Evolutionary conservation across 1,140 invertebrate genomes (phyloP), one percentile per base, ranked within the genome.

Genomic region (Spodoptera litura): DNA sequence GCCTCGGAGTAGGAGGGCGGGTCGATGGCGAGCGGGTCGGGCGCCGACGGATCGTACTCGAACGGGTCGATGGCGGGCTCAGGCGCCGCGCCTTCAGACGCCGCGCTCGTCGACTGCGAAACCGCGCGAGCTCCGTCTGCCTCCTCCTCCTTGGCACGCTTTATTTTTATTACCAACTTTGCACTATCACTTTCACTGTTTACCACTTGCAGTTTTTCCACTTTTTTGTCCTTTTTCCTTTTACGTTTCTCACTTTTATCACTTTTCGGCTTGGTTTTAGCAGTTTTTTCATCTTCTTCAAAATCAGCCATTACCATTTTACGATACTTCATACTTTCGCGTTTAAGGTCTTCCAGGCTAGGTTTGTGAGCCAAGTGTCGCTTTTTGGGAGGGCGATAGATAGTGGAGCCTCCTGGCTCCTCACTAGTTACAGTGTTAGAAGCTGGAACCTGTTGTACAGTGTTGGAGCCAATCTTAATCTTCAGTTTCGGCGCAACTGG

Each of bases 301-400:
- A 98, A 98, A 85, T 97, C 97, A 10, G 97, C 97, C 96, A 97
- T 97, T 0, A 98, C 96, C 95, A 96, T 96, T 61, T 96, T 96
- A n/a, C 98, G 95, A 90, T 96, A 98, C 86, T 98, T 98, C 97
- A 98, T 98, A 81, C 97, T 98, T 82, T 98, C 97, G 6, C 97
- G 95, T 78, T 96, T 96, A 6, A 98, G 91, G 80, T 98, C 97
- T 89, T 97, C 85, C 97, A 96, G 72, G 95, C 88, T 90, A 1
- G 97, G 97, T 72, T 95, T 96, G 27, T 95, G 52, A 8, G 49
- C 64, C 55, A 96, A 96, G 81, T 97, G 86, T 6, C 97, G 95
- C 83, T 98, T 98, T 92, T 98, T 98, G 3, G 98, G 98, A 52
- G 97, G 97, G 78, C 96, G 94, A 78, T 64, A 96, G 96, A 79